Base-by-base conservation (phyloP, 2,797 vertebrate genomes). In the Lycodopsis pacificus region DNA sequence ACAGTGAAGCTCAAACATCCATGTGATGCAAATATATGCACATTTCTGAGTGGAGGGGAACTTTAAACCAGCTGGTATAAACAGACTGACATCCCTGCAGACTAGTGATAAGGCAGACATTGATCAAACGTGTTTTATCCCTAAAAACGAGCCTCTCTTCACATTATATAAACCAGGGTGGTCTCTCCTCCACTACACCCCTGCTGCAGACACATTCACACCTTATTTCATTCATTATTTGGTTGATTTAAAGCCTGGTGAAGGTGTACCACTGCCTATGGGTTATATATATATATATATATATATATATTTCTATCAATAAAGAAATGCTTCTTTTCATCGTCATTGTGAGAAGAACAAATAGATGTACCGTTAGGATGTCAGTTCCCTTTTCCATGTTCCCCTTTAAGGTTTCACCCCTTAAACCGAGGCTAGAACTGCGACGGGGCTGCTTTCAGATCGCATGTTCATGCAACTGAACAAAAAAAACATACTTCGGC, bases 341-440 rank as follows among this genome's bases (percentile, higher is more conserved):
- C 59, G 62, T 53, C 10, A 19, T 17, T 19, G 27, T 17, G 32
- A 49, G 34, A n/a, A 25, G 34, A 14, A 2, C 7, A 46, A 48
- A 48, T 9, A 48, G 27, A 42, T 10, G 40, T 8, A 54, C 20
- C 56, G 27, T 76, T 36, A 40, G 6, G 73, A 7, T 77, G 68
- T 25, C 78, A 78, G 76, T 80, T 85, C 76, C 76, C 76, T 61
- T 75, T 57, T 81, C 46, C 76, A 57, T 25, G 76, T 78, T 83
- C 73, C 73, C 30, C 27, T 81, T 87, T 71, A 34, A 44, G 40
- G 38, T 76, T 78, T 72, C 63, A 32, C n/a, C 7, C 30, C 20
- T 12, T 2, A 32, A 22, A 65, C 22, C 20, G 42, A 67, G 19
- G 15, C 44, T 25, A 4, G 8, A 57, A 27, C 59, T 44, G 73